Percentiles rank a stretch among this genome's conserved stretches.
Conservation (phyloP, 30 jellyfish, hydroid and myxozoan genomes). For the Turritopsis dohrnii region DNA sequence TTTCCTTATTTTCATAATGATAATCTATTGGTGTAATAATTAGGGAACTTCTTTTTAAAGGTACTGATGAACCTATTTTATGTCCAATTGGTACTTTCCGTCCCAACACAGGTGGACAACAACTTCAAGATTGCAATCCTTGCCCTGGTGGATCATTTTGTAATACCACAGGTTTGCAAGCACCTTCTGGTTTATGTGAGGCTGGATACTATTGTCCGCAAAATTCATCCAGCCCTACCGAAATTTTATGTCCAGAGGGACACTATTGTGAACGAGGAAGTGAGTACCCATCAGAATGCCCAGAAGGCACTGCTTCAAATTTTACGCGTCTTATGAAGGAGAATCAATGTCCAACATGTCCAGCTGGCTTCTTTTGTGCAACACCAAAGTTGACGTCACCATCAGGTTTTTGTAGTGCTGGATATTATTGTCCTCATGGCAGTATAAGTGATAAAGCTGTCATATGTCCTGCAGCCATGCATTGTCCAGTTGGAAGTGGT, state of each 20-base stretch:
- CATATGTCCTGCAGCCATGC: conserved; percentile 87
- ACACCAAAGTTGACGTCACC: conserved; percentile 63
- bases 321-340: conserved; percentile 52
- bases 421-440: conserved; percentile 85
- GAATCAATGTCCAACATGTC: conserved; percentile 63
- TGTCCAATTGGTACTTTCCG: conserved; percentile 90
- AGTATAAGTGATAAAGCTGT: conserved; percentile 60
- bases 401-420: conserved; percentile 73
- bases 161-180: conserved; percentile 69
- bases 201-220: conserved; percentile 83
- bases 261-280: conserved; percentile 59
- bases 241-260: conserved; percentile 69
- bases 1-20: background rate
- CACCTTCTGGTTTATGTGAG: conserved; percentile 59
- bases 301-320: conserved; percentile 77
- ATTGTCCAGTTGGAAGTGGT: conserved; percentile 82
- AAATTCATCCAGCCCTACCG: conserved; percentile 54
- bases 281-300: conserved; percentile 72
- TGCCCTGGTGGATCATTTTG: conserved; percentile 87
- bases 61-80: conserved; percentile 78
- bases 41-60: conserved; percentile 16
- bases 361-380: conserved; percentile 68
- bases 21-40: background rate
- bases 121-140: conserved; percentile 51
- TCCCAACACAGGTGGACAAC: conserved; percentile 42